A percentile compares a stretch with the other conserved stretches of the same genome.
Evolutionary conservation across 2,113 vertebrate species (phyloP).

Genomic region (Mungos mungo): DNA sequence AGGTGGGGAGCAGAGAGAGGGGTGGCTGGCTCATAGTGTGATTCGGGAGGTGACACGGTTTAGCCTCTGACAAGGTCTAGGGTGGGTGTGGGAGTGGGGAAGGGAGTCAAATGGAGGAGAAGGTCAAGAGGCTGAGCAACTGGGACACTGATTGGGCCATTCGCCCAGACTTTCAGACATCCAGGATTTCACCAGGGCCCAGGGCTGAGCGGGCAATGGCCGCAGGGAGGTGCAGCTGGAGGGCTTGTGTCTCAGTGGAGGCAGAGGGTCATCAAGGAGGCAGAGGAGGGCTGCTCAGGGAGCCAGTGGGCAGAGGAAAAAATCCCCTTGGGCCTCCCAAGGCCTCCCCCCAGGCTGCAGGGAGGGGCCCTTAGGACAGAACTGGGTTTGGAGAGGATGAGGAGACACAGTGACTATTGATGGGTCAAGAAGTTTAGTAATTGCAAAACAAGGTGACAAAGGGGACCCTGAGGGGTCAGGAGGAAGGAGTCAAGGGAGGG

Average conservation of each 20-base stretch:
- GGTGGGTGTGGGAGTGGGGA: not conserved
- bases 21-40: not conserved
- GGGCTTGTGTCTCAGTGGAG: not conserved
- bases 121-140: not conserved
- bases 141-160: rapidly evolving
- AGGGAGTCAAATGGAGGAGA: not conserved
- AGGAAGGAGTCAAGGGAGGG: not conserved
- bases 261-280: not conserved
- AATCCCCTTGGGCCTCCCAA: not conserved
- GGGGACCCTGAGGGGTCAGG: not conserved
- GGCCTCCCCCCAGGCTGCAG: not conserved
- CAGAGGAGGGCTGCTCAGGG: not conserved
- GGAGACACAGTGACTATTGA: not conserved
- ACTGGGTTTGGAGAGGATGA: not conserved
- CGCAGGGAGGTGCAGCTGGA: not conserved
- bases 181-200: not conserved
- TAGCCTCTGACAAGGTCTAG: not conserved
- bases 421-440: not conserved
- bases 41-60: not conserved
- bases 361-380: not conserved
- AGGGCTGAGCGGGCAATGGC: not conserved
- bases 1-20: not conserved
- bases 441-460: not conserved
- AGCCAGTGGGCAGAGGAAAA: not conserved
- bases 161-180: not conserved